Conservation (phyloP, 2,888 invertebrate genomes). For the Thymelicus lineola region DNA sequence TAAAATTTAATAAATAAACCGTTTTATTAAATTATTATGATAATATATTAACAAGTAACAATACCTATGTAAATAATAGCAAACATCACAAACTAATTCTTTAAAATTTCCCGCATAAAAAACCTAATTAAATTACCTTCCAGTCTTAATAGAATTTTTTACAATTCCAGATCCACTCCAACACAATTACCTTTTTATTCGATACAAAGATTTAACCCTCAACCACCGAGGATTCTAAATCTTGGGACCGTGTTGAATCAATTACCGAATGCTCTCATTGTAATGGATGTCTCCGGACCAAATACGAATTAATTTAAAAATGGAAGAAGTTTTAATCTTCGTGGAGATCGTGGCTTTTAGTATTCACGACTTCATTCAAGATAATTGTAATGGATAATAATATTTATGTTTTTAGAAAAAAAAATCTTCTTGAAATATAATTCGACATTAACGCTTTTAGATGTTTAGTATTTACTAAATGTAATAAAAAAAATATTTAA, state of each 20-base stretch:
- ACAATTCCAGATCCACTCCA: slow-evolving; percentile 55
- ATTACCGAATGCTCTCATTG: slow-evolving; percentile 59
- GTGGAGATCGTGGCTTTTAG: slow-evolving; percentile 19
- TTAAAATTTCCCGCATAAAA: slow-evolving; percentile 41
- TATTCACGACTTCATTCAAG: slow-evolving; percentile 20
- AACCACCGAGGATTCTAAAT: slow-evolving; percentile 46
- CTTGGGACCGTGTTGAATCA: slow-evolving; percentile 69
- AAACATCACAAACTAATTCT: neutral
- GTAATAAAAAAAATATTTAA: too few relatives aligned
- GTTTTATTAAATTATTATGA: too few relatives aligned
- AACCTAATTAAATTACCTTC: slow-evolving; percentile 46
- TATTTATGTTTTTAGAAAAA: too few relatives aligned
- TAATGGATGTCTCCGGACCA: slow-evolving; percentile 54
- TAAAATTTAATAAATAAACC: too few relatives aligned
- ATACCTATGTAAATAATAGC: too few relatives aligned
- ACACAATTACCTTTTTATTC: slow-evolving; percentile 53
- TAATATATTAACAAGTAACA: too few relatives aligned
- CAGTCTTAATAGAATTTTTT: slow-evolving; percentile 44
- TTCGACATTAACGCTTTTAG: too few relatives aligned
- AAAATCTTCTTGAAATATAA: too few relatives aligned
- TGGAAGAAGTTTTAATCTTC: slow-evolving; percentile 41
- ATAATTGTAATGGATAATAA: too few relatives aligned
- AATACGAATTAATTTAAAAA: slow-evolving; percentile 50
- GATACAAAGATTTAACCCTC: slow-evolving; percentile 49
- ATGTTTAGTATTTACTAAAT: too few relatives aligned